Conservation (phyloP, 2,113 vertebrate genomes). For the Cricetomys ansorgei region DNA sequence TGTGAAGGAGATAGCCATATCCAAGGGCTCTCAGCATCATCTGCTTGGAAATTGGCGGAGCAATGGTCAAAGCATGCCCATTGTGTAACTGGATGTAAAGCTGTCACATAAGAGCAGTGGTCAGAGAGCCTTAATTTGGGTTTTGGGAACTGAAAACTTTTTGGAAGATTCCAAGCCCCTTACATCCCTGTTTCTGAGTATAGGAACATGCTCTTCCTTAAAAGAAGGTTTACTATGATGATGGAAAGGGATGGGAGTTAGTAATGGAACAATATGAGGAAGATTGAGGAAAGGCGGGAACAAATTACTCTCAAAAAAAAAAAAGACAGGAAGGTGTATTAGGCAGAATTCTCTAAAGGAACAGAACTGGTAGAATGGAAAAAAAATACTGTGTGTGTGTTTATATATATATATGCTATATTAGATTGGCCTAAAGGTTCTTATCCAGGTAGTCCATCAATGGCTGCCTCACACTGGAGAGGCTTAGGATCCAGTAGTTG, state of each 20-base stretch:
- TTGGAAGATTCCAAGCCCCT: not conserved
- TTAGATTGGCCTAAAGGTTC: not conserved
- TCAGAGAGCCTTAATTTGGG: conserved; percentile 16
- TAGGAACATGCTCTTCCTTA: not conserved
- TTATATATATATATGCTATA: too few relatives aligned
- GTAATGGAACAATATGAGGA: not conserved
- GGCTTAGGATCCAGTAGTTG: not conserved
- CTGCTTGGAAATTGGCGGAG: not conserved
- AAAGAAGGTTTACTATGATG: not conserved
- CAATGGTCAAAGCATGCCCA: not conserved
- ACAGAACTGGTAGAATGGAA: not conserved
- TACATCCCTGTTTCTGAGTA: not conserved
- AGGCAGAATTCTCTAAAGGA: not conserved
- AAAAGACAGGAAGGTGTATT: not conserved
- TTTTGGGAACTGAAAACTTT: conserved; percentile 12
- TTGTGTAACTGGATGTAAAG: not conserved
- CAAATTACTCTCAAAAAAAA: conserved; percentile 41
- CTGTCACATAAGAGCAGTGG: not conserved
- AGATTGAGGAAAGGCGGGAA: conserved; percentile 41
- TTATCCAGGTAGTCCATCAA: not conserved
- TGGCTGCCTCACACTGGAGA: not conserved
- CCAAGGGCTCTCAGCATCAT: not conserved
- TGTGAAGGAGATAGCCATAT: not conserved
- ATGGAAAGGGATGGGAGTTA: not conserved
- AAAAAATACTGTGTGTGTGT: too few relatives aligned